A percentile compares a stretch with the other conserved stretches of the same genome.
Conservation (phyloP, 2,113 vertebrate genomes). For the Platycercus adscitus region DNA sequence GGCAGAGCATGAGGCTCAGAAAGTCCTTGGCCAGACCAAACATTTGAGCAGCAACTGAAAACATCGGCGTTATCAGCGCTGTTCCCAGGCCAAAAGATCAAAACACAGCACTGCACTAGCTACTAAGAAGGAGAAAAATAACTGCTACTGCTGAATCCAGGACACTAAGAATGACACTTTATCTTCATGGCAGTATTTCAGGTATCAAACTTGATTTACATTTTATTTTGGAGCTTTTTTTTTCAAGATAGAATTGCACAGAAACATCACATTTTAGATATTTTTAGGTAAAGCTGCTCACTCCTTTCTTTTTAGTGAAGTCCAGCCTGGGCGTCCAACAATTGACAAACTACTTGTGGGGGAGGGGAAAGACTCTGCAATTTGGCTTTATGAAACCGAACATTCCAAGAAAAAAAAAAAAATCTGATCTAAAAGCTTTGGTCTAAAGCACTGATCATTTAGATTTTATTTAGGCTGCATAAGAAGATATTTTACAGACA, state of each 20-base stretch:
- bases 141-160: too few species aligned
- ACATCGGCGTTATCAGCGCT: too few species aligned
- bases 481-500: not conserved
- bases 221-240: not conserved
- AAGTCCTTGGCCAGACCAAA: too few species aligned
- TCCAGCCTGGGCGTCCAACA: not conserved
- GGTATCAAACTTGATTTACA: not conserved
- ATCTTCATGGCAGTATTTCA: not conserved
- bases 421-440: not conserved
- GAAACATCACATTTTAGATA: not conserved
- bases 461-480: not conserved
- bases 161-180: not conserved
- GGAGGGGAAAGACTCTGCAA: fast-evolving
- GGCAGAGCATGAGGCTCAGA: too few species aligned
- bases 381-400: not conserved
- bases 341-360: not conserved
- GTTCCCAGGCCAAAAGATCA: too few species aligned
- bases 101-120: too few species aligned
- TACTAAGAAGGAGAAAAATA: too few species aligned
- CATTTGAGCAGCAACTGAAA: too few species aligned
- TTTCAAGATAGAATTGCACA: not conserved
- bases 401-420: not conserved
- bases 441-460: not conserved
- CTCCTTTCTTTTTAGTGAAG: not conserved
- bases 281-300: not conserved